These are phyloP conservation scores for Rhincodon typus DNA, from an alignment of 2,797 vertebrate species.

Conservation along the genomic window DNA sequence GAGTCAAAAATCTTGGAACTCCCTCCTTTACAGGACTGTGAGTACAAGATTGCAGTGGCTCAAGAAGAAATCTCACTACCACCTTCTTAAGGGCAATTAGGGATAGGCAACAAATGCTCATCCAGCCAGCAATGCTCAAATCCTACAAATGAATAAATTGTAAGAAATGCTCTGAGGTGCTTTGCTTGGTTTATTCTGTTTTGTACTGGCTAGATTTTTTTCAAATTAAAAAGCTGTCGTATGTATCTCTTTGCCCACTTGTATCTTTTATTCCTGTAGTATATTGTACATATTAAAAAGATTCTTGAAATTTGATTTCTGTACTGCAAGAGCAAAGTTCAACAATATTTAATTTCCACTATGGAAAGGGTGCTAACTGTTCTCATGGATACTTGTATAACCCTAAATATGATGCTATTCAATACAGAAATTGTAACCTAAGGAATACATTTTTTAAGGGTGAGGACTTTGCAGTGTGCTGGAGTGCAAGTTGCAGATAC, in stretches of 20 bases:
- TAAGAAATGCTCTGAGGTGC: background rate
- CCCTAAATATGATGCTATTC: background rate
- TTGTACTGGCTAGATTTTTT: background rate
- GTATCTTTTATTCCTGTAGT: background rate
- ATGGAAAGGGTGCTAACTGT: too few relatives aligned
- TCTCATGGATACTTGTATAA: background rate
- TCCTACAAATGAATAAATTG: too few relatives aligned
- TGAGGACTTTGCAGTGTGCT: background rate
- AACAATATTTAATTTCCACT: background rate
- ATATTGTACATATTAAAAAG: too few relatives aligned
- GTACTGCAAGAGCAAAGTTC: background rate
- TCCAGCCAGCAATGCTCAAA: too few relatives aligned
- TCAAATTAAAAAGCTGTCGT: background rate
- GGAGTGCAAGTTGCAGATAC: too few relatives aligned
- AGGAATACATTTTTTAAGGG: background rate
- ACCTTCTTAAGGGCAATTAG: too few relatives aligned
- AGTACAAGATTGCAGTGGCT: too few relatives aligned
- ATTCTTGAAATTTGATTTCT: background rate
- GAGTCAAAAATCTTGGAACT: too few relatives aligned
- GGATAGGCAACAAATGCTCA: too few relatives aligned
- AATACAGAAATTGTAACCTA: background rate
- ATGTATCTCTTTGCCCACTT: background rate
- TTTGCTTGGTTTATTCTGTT: background rate
- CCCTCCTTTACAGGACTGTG: too few relatives aligned
- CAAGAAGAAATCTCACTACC: too few relatives aligned